Percentiles rank a stretch among this genome's conserved stretches.
Evolutionary conservation across 2,113 vertebrate genomes (phyloP).

Genomic region (Hypanus sabinus): DNA sequence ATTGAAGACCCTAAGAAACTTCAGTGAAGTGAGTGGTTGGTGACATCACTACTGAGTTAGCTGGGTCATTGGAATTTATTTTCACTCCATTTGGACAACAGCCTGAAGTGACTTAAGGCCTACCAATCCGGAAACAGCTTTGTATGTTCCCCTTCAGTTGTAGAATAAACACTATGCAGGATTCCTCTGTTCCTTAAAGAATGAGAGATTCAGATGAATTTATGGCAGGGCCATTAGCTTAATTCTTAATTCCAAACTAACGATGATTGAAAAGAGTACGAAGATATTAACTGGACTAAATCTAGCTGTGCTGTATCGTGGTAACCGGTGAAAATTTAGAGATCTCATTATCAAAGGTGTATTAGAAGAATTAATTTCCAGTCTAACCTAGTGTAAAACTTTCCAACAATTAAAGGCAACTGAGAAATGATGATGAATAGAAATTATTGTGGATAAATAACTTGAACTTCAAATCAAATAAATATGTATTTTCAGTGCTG

Average conservation of each 20-base stretch:
- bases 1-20: background rate
- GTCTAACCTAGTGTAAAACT: background rate
- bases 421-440: background rate
- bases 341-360: background rate
- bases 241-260: background rate
- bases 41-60: background rate
- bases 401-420: background rate
- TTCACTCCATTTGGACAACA: background rate
- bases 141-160: background rate
- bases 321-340: background rate
- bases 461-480: background rate
- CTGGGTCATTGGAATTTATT: background rate
- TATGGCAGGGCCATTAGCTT: background rate
- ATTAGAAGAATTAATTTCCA: too few species aligned
- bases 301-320: background rate
- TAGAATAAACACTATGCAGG: slow-evolving; percentile 4
- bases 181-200: background rate
- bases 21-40: background rate
- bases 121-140: background rate
- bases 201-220: background rate
- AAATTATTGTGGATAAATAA: background rate
- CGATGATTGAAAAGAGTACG: background rate
- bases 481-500: background rate
- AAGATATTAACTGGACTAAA: background rate
- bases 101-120: background rate